Evolutionary conservation across 2,113 vertebrate genomes (phyloP).

Genomic region (Cyanistes caeruleus): DNA sequence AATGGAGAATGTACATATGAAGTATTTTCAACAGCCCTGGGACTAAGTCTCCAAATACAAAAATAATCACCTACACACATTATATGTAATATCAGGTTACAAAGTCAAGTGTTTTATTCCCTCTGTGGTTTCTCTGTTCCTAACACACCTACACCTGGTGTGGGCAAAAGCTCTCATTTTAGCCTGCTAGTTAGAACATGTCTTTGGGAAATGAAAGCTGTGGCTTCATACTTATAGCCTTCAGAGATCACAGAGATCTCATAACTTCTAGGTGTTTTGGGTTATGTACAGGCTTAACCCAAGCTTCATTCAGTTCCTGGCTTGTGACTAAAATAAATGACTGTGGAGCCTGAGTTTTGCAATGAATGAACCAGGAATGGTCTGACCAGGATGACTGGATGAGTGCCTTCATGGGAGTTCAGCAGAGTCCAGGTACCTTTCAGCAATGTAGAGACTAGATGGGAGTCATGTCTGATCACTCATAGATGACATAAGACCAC

Average conservation of each 20-base stretch:
- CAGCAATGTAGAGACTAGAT: background rate
- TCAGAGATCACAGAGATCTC: rapidly evolving
- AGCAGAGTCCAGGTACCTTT: background rate
- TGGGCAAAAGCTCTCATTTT: background rate
- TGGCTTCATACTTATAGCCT: background rate
- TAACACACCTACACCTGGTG: background rate
- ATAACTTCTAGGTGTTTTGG: background rate
- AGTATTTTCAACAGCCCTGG: background rate
- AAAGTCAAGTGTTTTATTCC: background rate
- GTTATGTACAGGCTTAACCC: background rate
- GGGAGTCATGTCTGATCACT: background rate
- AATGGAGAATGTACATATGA: background rate
- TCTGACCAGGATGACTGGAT: background rate
- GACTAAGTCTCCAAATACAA: background rate
- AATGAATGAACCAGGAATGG: background rate
- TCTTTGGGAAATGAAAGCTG: background rate
- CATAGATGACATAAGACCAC: too few relatives aligned
- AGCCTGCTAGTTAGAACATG: background rate
- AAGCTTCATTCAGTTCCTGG: background rate
- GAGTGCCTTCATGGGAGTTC: background rate
- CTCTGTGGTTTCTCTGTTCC: background rate
- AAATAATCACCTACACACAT: background rate
- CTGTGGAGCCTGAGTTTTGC: background rate
- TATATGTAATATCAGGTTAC: background rate
- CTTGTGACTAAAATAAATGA: background rate